Percentiles rank a stretch among this genome's conserved stretches.
phyloP scores from a whole-genome alignment of 2,113 vertebrate species.

The Dipodomys stephensi region DNA sequence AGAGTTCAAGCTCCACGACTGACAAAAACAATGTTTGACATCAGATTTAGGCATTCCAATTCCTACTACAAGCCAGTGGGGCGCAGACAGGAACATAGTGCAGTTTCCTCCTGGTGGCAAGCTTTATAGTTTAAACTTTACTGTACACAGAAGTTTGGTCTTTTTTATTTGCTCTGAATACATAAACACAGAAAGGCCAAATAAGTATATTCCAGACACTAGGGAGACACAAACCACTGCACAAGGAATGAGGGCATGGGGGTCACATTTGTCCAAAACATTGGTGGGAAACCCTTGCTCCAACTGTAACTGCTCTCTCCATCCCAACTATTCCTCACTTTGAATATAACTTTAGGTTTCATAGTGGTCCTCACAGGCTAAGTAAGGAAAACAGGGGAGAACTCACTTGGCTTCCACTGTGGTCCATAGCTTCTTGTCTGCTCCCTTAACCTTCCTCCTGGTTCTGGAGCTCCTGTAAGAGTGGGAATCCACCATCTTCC shows the following conservation, averaged over 20 bases:
- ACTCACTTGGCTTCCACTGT: background rate
- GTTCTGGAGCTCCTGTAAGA: background rate
- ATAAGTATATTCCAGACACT: too few species aligned
- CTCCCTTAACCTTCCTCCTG: too few species aligned
- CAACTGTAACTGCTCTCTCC: background rate
- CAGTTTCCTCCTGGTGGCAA: background rate
- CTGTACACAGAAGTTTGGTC: background rate
- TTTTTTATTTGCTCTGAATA: background rate
- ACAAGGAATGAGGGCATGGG: background rate
- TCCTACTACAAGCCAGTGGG: background rate
- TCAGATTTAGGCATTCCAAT: background rate
- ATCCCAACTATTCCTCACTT: background rate
- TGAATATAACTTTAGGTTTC: background rate
- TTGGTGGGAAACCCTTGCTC: background rate
- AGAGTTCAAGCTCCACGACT: background rate
- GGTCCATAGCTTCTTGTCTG: too few species aligned
- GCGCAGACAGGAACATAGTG: fast-evolving
- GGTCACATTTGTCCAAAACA: background rate
- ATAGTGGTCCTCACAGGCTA: background rate
- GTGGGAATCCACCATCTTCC: fast-evolving
- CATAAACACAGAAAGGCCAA: background rate
- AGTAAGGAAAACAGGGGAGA: background rate
- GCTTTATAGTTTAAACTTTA: background rate
- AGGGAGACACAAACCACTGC: background rate
- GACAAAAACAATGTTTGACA: background rate